Evolutionary conservation across 1,140 invertebrate species (phyloP).

Genomic region (Drosophila nasuta): DNA sequence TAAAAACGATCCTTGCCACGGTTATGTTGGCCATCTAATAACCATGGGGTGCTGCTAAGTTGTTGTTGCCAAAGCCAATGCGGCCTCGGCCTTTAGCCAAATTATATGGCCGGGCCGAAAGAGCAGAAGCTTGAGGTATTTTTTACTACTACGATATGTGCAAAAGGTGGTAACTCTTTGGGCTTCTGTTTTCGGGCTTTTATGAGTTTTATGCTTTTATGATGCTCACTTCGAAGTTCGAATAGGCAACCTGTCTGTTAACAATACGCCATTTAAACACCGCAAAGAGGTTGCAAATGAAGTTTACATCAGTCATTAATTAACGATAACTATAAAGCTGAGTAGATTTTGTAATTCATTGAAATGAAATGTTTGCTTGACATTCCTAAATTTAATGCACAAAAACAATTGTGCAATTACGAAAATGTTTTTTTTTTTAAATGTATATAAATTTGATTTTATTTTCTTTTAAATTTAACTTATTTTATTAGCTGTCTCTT

Average conservation of each 20-base stretch:
- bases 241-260: conserved; percentile 1
- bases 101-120: conserved; percentile 69
- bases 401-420: too few relatives aligned
- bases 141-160: conserved; percentile 16
- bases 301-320: conserved; percentile 4
- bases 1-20: conserved; percentile 45
- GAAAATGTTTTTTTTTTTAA: neutral
- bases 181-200: conserved; percentile 22
- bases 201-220: conserved; percentile 34
- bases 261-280: neutral
- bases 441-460: conserved; percentile 14
- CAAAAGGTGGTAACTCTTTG: conserved; percentile 37
- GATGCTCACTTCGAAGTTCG: neutral
- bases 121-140: conserved; percentile 35
- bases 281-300: neutral
- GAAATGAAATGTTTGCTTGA: neutral
- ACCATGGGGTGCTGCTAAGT: conserved; percentile 68
- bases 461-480: conserved; percentile 9
- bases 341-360: neutral
- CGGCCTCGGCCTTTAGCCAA: conserved; percentile 69
- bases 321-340: conserved; percentile 18
- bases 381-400: neutral
- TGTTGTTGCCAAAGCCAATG: neutral
- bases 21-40: conserved; percentile 78
- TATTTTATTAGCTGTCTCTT: neutral